Evolutionary conservation across 1,140 invertebrate genomes (phyloP).

Genomic region (silkworm (Bombyx mori)): DNA sequence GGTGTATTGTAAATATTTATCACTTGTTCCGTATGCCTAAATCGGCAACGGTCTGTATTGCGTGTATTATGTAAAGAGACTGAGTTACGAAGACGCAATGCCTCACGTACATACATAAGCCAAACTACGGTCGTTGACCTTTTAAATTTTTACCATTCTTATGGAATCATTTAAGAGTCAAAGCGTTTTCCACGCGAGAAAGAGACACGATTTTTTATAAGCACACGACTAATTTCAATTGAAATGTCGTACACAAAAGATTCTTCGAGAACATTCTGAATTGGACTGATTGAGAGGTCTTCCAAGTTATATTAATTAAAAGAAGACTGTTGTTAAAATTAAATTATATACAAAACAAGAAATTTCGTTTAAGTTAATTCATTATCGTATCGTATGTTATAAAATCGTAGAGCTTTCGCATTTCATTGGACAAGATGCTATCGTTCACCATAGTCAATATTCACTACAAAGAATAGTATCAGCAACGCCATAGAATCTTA

Average conservation of each 20-base stretch:
- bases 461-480: conserved; percentile 26
- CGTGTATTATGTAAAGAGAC: conserved; percentile 35
- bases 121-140: conserved; percentile 41
- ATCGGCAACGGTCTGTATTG: conserved; percentile 8
- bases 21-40: not conserved
- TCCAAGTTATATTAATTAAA: no score
- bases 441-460: conserved; percentile 27
- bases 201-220: conserved; percentile 14
- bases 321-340: no score
- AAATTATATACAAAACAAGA: no score
- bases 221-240: not conserved
- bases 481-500: conserved; percentile 34
- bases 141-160: conserved; percentile 35
- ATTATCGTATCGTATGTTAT: conserved; percentile 16
- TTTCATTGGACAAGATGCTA: conserved; percentile 50
- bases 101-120: conserved; percentile 21
- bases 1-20: conserved; percentile 6
- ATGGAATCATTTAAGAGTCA: no score
- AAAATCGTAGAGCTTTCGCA: conserved; percentile 35
- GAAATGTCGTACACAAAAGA: no score
- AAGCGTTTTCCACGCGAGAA: no score
- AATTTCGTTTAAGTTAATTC: not conserved
- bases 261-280: no score
- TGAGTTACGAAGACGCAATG: conserved; percentile 30
- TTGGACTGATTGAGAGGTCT: no score